These are phyloP conservation scores for Urocolius indicus DNA, from an alignment of 2,113 vertebrate genomes.

Conservation along the genomic window DNA sequence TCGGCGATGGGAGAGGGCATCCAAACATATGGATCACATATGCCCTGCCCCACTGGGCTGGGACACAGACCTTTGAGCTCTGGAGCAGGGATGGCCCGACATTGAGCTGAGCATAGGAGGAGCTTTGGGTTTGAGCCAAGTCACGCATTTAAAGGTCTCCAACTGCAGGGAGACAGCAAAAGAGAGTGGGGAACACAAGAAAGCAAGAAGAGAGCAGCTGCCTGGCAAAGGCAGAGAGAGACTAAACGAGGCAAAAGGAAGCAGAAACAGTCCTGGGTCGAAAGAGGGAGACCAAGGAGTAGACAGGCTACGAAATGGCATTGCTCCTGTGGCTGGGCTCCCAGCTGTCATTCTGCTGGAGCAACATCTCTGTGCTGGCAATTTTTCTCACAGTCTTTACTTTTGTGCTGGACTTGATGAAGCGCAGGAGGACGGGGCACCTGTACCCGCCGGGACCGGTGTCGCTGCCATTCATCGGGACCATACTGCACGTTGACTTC, in stretches of 20 bases:
- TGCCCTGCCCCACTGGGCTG: background rate
- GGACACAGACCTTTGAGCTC: background rate
- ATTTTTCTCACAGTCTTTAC: conserved; percentile 33
- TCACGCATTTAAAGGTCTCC: background rate
- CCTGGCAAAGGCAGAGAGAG: background rate
- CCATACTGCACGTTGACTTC: conserved; percentile 60
- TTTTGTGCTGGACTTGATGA: conserved; percentile 70
- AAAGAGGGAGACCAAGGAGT: background rate
- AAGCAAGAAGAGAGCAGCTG: too few species aligned
- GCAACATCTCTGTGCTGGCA: background rate
- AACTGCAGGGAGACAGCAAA: background rate
- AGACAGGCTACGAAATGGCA: background rate
- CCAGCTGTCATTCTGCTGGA: background rate
- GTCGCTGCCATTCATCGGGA: conserved; percentile 65
- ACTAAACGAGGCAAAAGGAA: background rate
- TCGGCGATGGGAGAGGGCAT: background rate
- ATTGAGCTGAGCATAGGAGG: conserved; percentile 5
- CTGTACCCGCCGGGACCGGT: conserved; percentile 59
- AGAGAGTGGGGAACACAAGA: too few species aligned
- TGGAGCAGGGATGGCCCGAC: background rate
- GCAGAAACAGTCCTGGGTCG: background rate
- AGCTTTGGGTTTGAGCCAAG: background rate
- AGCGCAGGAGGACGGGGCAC: conserved; percentile 45
- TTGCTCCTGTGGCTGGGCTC: background rate
- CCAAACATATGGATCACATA: background rate